Evolutionary conservation across 2,113 vertebrate genomes (phyloP), one percentile per base, ranked within the genome.

Genomic region (Otocyon megalotis): DNA sequence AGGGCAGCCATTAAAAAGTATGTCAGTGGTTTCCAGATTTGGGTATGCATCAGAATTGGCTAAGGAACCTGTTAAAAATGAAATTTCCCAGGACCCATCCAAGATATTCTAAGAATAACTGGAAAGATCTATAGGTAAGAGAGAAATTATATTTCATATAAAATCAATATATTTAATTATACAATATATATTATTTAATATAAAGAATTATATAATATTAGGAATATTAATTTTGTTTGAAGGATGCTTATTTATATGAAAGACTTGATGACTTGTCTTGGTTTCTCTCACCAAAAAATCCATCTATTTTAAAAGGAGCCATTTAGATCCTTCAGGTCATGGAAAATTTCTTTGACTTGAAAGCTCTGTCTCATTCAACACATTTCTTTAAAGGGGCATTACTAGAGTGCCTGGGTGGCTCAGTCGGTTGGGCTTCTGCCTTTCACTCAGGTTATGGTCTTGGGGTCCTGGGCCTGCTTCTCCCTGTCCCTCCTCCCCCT

Each of bases 161-260:
- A 93, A 95, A 8, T 92, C 56, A 81, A 35, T 71, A 30, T 86
- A 16, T 76, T 30, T 77, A 77, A 28, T 50, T 77, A 50, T 30
- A 50, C 28, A 48, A 76, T 50, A 28, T 48, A 22, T 85, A 76
- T 22, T 43, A 93, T 43, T 43, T 43, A 43, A 43, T 43, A 43
- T 43, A 43, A 43, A 7, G 43, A 43, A 43, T 43, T 43, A 43
- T 43, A 43, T 43, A 43, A 43, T 74, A 77, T 32, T 5, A 91
- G 28, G 22, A 87, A 72, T 74, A 71, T 87, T 90, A 88, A 84
- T 82, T 98, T 93, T 93, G 30, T 13, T 85, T 85, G 69, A 79
- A 90, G 48, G 5, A 16, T 74, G 43, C 35, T 79, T 93, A 19
- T 72, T 93, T 94, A 58, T 83, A 10, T 74, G 43, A 89, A 96